Base-by-base conservation (phyloP, 2,888 invertebrate species). In the Pyrrhia umbra region DNA sequence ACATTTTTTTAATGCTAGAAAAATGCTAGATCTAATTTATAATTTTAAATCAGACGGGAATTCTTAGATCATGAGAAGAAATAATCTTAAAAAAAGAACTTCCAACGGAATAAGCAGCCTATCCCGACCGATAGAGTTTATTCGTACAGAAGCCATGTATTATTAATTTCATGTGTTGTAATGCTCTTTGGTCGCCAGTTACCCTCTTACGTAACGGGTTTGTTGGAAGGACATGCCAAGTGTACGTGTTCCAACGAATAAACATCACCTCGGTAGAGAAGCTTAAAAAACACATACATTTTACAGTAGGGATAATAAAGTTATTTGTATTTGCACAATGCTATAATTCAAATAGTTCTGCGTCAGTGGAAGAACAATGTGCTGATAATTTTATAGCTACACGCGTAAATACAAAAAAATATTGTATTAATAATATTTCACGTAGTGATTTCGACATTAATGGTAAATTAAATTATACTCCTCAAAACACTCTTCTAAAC, bases 331-430 rank as follows among this genome's bases (percentile, higher is more conserved):
- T 34, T 54, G 54, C 47, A 68, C 62, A 50, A 68, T 80, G 75
- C 46, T 25, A 75, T 83, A 84, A 83, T 82, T 81, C 72, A 60
- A 75, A 79, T 76, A 74, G 77, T 64, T 62, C 66, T 59, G 51
- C 71, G 63, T 86, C 85, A 85, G 80, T 81, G 86, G 85, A 85
- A 85, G 79, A 80, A 80, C 82, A 69, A 84, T 86, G 78, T 16
- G 15, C 6, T 2, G 20, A 64, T 64, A 18, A 65, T 27, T 37
- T 27, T 23, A 27, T 21, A 13, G 20, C 13, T 34, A 45, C 18
- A 69, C 15, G 34, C 20, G 45, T 50, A 50, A 62, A 62, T 27
- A 49, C 18, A 51, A 23, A n/a, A 10, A 49, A 18, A 45, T 18
- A 37, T 65, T 56, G 15, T 42, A n/a, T 34, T 23, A 23, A 9